These are phyloP conservation scores for Xiphophorus birchmanni DNA, from an alignment of 2,797 vertebrate species.

Conservation along the genomic window DNA sequence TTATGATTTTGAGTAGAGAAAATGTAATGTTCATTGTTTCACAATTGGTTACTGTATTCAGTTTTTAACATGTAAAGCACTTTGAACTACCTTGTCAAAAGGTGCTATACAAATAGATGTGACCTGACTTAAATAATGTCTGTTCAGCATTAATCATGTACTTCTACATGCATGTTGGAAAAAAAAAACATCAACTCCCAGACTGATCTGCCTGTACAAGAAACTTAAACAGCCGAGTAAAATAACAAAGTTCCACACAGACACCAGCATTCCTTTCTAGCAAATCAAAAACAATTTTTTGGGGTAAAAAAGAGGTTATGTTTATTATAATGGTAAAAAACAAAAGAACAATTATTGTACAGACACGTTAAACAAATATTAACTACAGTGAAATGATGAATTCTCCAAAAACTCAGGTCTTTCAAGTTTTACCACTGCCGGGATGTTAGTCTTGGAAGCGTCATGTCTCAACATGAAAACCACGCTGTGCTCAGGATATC, in stretches of 20 bases:
- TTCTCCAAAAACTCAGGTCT: not conserved
- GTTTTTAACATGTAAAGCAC: no score
- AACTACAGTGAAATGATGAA: not conserved
- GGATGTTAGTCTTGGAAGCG: not conserved
- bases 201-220: conserved; percentile 51
- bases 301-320: not conserved
- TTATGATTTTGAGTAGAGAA: no score
- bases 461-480: conserved; percentile 12
- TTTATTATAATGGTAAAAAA: not conserved
- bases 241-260: conserved; percentile 14
- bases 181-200: conserved; percentile 7
- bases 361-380: not conserved
- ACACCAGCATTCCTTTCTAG: conserved; percentile 25
- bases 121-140: not conserved
- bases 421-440: not conserved
- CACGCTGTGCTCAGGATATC: not conserved
- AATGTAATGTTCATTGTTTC: no score
- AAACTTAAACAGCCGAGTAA: conserved; percentile 22
- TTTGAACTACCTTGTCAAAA: no score
- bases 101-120: no score
- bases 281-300: not conserved
- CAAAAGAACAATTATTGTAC: not conserved
- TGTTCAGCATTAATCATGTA: not conserved
- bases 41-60: no score
- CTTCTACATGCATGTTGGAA: conserved; percentile 10